Conservation (phyloP, 2,888 invertebrate species). For the Xestia c-nigrum region DNA sequence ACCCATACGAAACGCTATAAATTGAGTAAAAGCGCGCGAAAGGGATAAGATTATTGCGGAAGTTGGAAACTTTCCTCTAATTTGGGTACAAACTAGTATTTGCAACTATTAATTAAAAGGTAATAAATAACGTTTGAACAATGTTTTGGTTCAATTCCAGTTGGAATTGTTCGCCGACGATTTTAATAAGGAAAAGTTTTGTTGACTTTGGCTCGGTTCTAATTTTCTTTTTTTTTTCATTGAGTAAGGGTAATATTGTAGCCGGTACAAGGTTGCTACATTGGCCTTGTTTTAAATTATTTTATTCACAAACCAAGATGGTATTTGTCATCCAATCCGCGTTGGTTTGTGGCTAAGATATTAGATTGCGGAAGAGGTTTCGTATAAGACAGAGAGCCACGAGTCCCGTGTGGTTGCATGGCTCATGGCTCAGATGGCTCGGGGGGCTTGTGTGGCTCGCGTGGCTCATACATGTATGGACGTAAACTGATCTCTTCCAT, state of each 20-base stretch:
- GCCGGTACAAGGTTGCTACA: background rate
- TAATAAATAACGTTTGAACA: constrained; percentile 57
- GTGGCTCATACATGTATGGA: constrained; percentile 39
- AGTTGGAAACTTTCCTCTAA: constrained; percentile 59
- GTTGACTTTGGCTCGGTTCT: constrained; percentile 42
- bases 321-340: constrained; percentile 44
- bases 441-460: background rate
- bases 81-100: constrained; percentile 56
- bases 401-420: constrained; percentile 45
- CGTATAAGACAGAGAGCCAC: constrained; percentile 23
- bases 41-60: constrained; percentile 71
- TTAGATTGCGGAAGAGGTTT: constrained; percentile 59
- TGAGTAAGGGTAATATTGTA: background rate
- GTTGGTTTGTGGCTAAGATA: constrained; percentile 50
- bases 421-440: constrained; percentile 14
- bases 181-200: constrained; percentile 56
- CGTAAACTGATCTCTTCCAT: constrained; percentile 59
- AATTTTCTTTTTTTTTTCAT: constrained; percentile 41
- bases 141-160: constrained; percentile 37
- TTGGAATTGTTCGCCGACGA: constrained; percentile 47
- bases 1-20: constrained; percentile 33
- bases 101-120: constrained; percentile 59
- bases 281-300: background rate
- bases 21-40: constrained; percentile 66
- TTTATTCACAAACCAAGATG: constrained; percentile 4